Evolutionary conservation across 1,140 invertebrate species (phyloP), one percentile per base, ranked within the genome.

Genomic region (Drosophila melanica): DNA sequence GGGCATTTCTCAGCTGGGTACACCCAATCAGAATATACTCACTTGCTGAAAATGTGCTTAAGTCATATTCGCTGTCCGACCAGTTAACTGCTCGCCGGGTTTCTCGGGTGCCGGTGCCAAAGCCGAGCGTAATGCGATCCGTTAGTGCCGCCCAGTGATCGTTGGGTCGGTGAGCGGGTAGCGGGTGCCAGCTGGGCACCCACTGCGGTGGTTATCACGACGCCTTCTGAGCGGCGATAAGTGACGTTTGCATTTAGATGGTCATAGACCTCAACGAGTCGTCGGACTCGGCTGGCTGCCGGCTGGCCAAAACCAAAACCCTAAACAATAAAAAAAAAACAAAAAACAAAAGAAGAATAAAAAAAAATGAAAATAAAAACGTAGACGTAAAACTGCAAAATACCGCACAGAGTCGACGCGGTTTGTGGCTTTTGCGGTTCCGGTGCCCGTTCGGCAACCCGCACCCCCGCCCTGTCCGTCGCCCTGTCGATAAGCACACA

Each of bases 331-430:
- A 62, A 69, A 39, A 62, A 14, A 33, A 44, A 41, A 51, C 16
- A 35, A 54, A 47, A 30, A 42, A 51, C 9, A 68, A 68, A 14
- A 42, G 48, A 39, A 39, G 4, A 37, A 37, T 1, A 39, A 4
- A 11, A 39, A 39, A 37, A 41, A 37, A 27, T 35, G 65, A 51
- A 50, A 78, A 69, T 48, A 77, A 72, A 68, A 35, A 50, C 37
- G 45, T 65, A 64, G 45, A 64, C 69, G 50, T 72, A 68, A 65
- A 79, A 78, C 80, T 78, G 81, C 78, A 72, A 68, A 86, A 87
- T 79, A 87, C 79, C 82, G 75, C 82, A 87, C 79, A 72, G 54
- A 65, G 59, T 62, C 76, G 84, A 87, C 79, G 72, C 84, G 82
- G 71, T 89, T 87, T 79, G 79, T 87, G 76, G 75, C 51, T 70